Conservation (phyloP, 2,888 invertebrate species). For the Volucella bombylans region DNA sequence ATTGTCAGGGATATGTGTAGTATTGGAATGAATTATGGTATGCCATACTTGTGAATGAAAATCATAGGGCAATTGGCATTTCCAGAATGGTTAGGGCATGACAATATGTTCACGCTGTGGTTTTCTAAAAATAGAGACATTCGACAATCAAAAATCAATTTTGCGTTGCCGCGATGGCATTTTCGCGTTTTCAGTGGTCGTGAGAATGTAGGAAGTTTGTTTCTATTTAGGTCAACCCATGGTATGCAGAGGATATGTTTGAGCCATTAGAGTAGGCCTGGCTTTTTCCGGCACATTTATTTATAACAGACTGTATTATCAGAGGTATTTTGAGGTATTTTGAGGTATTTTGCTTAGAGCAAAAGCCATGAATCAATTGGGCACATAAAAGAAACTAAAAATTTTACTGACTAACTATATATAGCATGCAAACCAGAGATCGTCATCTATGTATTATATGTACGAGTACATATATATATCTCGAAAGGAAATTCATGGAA, state of each 20-base stretch:
- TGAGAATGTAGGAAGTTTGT: conserved; percentile 37
- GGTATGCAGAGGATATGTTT: conserved; percentile 11
- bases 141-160: conserved; percentile 71
- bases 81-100: neutral
- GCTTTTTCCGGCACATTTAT: conserved; percentile 5
- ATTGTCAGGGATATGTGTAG: conserved; percentile 47
- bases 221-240: conserved; percentile 59
- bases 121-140: conserved; percentile 63
- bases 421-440: too few species aligned
- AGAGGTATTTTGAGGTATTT: too few species aligned
- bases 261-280: conserved; percentile 5
- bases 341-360: neutral
- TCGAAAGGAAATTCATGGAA: too few species aligned
- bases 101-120: conserved; percentile 11
- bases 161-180: conserved; percentile 61
- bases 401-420: too few species aligned
- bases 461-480: too few species aligned
- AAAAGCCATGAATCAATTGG: too few species aligned
- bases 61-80: conserved; percentile 12
- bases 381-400: too few species aligned
- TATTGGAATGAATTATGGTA: conserved; percentile 30
- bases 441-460: too few species aligned
- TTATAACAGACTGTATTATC: conserved; percentile 11
- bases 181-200: conserved; percentile 64
- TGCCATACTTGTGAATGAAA: conserved; percentile 36